These are phyloP conservation scores for Chrysomela aeneicollis DNA, from an alignment of 2,888 invertebrate genomes.

Conservation along the genomic window DNA sequence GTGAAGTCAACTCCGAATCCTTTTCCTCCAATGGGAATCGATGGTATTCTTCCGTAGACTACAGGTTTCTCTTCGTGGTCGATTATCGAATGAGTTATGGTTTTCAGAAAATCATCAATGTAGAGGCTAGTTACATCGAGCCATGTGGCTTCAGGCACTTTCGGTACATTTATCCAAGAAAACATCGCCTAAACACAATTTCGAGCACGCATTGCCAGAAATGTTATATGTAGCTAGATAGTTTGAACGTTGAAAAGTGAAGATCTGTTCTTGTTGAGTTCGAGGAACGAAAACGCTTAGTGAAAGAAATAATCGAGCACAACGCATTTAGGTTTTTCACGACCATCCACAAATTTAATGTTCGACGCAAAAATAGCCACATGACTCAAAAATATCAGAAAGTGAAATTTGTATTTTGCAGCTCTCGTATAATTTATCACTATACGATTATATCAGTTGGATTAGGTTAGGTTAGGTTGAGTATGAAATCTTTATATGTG, in stretches of 20 bases:
- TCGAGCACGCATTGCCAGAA: conserved; percentile 24
- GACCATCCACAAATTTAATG: no score
- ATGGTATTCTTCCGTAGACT: conserved; percentile 66
- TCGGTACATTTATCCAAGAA: conserved; percentile 58
- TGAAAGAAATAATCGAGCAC: background rate
- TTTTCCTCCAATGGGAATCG: conserved; percentile 55
- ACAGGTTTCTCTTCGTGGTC: conserved; percentile 70
- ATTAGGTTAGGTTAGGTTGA: no score
- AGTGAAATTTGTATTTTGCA: background rate
- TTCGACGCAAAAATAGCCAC: no score
- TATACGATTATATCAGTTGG: no score
- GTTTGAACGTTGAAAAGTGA: background rate
- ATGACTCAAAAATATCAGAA: no score
- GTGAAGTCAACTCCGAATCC: conserved; percentile 66
- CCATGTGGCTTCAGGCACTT: conserved; percentile 65
- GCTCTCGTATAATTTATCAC: no score
- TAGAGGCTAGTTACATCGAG: conserved; percentile 64
- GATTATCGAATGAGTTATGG: conserved; percentile 72
- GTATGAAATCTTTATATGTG: no score
- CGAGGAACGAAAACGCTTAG: background rate
- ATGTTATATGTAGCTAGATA: background rate
- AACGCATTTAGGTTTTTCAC: background rate
- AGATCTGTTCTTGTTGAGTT: no score
- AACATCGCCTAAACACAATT: conserved; percentile 52
- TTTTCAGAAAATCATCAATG: conserved; percentile 64